Base-by-base conservation (phyloP, 1,140 invertebrate genomes). In the Tenebrio molitor region DNA sequence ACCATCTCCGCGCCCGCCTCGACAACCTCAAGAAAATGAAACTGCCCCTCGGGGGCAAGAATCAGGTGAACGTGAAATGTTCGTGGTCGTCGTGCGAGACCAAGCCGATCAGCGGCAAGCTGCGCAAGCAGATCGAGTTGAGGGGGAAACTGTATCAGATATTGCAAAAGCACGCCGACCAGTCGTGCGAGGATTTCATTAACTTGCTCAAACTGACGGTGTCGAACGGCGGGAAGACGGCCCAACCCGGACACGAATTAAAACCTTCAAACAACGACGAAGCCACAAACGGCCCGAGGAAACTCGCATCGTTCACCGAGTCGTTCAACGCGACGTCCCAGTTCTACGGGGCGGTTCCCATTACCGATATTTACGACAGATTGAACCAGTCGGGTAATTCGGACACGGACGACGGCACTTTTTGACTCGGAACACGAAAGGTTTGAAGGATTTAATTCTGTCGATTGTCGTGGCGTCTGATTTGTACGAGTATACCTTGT, bases 371-470 rank as follows among this genome's bases (percentile, higher is more conserved):
- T 34, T 29, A 29, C 50, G 50, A 25, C 5, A 58, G 29, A 23
- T 23, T 53, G 3, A 23, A 21, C 16, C 10, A n/a, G 10, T 23
- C 46, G 7, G 5, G 8, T 1, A 23, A 21, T 4, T 58, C 23
- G 7, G 23, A 58, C 23, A 29, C 21, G 1, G 50, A 58, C 23
- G 21, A 58, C 8, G 19, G 25, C 8, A 21, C 10, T 2, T 58
- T 15, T n/a, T 58, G 19, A 23, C 6, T 44, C 10, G n/a, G n/a
- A n/a, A n/a, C 3, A 58, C 7, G 50, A 58, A 58, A 58, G 50
- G 50, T 58, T 58, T 58, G 50, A 58, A 58, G 50, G 50, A 58
- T 58, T 58, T 58, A 58, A 58, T 58, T 58, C 50, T 58, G 23
- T 29, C 50, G n/a, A n/a, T n/a, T 33, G 14, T 46, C 2, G n/a